Evolutionary conservation across 2,888 invertebrate species (phyloP), one percentile per base, ranked within the genome.

Genomic region (Geophilus truncorum): DNA sequence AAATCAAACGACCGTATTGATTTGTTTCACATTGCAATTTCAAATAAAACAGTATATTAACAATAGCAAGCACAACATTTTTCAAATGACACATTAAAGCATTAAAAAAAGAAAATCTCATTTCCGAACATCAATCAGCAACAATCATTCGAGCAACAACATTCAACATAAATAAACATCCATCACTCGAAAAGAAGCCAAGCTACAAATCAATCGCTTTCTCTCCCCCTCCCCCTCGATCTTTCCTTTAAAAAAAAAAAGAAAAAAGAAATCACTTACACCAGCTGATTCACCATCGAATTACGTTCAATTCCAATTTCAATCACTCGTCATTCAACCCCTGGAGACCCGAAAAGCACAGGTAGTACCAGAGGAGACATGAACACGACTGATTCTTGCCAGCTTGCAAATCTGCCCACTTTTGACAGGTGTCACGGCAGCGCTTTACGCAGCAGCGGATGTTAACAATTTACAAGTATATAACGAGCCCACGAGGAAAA

Each of bases 301-400:
- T 40, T 40, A 40, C 40, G 40, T 40, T n/a, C 40, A 40, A 40
- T 62, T 23, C 57, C 23, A 62, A 23, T 62, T 62, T 18, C 57
- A 62, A 62, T 62, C 57, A 21, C 57, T 62, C 57, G 57, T 62
- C 57, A 62, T 62, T 62, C 57, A 62, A 62, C 21, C 57, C 57
- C 21, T 21, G 57, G 57, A 62, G 57, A 62, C 57, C 57, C 10
- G n/a, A n/a, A 62, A 10, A 62, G 57, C 57, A 23, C 23, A 62
- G 57, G 57, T 62, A 40, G 12, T 40, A 62, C 57, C 57, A 62
- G 21, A 62, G 57, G 57, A 12, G 23, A 62, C 57, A 62, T 62
- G 57, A 62, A 62, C 57, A 62, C 57, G 57, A 62, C 57, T 23
- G 57, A 62, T 23, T 62, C 57, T 62, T 23, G 23, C 21, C 5